A percentile compares a stretch with the other conserved stretches of the same genome.
These are phyloP conservation scores for Oreotrochilus melanogaster DNA, from an alignment of 2,113 vertebrate genomes.

Conservation along the genomic window DNA sequence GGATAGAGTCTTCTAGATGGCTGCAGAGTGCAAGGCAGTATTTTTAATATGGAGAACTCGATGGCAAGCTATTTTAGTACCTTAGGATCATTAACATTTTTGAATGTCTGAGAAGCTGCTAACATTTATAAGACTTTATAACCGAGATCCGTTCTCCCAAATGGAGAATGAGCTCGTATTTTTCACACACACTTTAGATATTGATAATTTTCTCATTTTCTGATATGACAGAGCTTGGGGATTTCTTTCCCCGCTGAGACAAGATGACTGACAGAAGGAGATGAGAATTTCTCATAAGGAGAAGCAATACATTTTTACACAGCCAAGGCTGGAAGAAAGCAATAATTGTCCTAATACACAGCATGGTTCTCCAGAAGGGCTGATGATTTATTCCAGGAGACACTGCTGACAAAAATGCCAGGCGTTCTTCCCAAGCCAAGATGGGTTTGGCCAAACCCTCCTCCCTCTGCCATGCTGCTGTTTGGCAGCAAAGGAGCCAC, in stretches of 20 bases:
- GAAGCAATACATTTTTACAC: slow-evolving; percentile 13
- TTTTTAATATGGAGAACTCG: slow-evolving; percentile 5
- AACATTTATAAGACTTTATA: slow-evolving; percentile 27
- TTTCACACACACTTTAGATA: slow-evolving; percentile 16
- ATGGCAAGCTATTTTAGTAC: slow-evolving; percentile 18
- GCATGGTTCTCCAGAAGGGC: background rate
- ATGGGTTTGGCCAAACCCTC: background rate
- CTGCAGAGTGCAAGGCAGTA: slow-evolving; percentile 14
- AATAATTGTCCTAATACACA: slow-evolving; percentile 13
- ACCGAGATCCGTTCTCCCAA: background rate
- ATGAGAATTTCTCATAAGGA: slow-evolving; percentile 47
- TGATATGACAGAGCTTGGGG: slow-evolving; percentile 27
- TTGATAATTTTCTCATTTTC: slow-evolving; percentile 67
- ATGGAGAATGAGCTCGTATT: slow-evolving; percentile 21
- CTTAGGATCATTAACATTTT: background rate
- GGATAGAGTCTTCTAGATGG: background rate
- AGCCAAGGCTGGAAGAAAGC: background rate
- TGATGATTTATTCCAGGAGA: slow-evolving; percentile 32
- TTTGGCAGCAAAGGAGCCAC: background rate
- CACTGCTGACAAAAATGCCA: background rate
- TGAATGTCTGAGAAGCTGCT: slow-evolving; percentile 30
- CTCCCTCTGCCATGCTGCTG: background rate
- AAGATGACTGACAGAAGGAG: slow-evolving; percentile 50
- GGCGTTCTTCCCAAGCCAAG: background rate
- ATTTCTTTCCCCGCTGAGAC: background rate